Conservation (phyloP, 2,113 vertebrate species). For the Malurus alboscapulatus region DNA sequence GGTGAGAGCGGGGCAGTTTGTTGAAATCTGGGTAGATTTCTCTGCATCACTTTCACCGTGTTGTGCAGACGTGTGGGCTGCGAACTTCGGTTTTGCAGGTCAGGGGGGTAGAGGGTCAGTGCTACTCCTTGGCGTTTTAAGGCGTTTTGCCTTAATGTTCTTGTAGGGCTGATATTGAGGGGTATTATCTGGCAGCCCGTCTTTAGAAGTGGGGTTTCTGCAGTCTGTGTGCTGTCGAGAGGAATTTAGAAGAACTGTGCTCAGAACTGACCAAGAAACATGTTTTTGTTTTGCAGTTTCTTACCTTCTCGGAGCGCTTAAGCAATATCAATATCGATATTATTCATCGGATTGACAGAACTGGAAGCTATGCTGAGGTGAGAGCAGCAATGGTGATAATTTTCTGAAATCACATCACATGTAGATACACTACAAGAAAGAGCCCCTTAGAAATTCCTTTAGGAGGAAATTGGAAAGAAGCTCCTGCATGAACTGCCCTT, state of each 20-base stretch:
- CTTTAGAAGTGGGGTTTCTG: not conserved
- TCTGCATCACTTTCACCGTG: accelerated
- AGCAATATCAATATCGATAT: slow-evolving; percentile 93
- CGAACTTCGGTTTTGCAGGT: not conserved
- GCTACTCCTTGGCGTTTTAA: accelerated
- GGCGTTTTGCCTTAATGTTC: not conserved
- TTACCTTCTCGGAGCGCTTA: slow-evolving; percentile 94
- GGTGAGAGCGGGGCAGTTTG: not conserved
- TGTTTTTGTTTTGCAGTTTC: slow-evolving; percentile 80
- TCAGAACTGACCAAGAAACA: not conserved
- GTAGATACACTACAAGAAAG: accelerated
- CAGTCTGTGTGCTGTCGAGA: accelerated
- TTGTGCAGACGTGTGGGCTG: not conserved
- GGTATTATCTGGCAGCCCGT: accelerated
- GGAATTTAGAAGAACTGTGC: not conserved
- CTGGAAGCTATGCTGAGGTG: slow-evolving; percentile 89
- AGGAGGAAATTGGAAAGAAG: not conserved
- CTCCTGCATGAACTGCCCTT: not conserved
- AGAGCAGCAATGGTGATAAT: not conserved
- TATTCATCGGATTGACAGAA: slow-evolving; percentile 94
- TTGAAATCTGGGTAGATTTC: not conserved
- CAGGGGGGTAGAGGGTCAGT: accelerated
- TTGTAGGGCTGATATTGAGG: accelerated
- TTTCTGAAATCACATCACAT: not conserved
- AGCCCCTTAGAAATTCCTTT: not conserved